Evolutionary conservation across 37 sponge, comb jelly and placozoan species (phyloP), one percentile per base, ranked within the genome.

Genomic region (Petrosia ficiformis): DNA sequence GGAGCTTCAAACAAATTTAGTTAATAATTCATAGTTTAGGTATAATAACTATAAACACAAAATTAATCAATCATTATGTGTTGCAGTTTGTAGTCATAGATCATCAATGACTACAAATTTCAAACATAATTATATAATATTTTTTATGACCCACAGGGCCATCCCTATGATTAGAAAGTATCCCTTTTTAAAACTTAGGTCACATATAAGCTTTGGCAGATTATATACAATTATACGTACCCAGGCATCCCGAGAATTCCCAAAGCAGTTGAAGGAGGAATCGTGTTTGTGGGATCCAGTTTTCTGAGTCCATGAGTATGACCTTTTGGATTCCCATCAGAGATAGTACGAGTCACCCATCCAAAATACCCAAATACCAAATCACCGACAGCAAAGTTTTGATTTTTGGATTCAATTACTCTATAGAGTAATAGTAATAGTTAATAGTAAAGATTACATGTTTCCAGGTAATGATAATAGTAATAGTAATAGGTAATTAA

Each of bases 161-260:
- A n/a, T n/a, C n/a, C n/a, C n/a, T n/a, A n/a, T n/a, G n/a, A n/a
- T n/a, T n/a, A n/a, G n/a, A n/a, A n/a, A n/a, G n/a, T n/a, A 48
- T n/a, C n/a, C n/a, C n/a, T n/a, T n/a, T n/a, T n/a, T n/a, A n/a
- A n/a, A n/a, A n/a, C n/a, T n/a, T n/a, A n/a, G n/a, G n/a, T n/a
- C 54, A 48, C 14, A 48, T 48, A 14, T 48, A 48, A 8, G 8
- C 14, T 19, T 64, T 64, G 8, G 10, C 30, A 22, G 19, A 64
- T 64, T 22, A 64, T 32, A 30, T 64, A 10, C 10, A 24, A n/a
- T 64, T 30, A 22, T n/a, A 21, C 83, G 81, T 65, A 95, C 95
- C 95, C 95, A 22, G 95, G 93, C 95, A 95, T 95, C 71, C 95
- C 95, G 28, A 95, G 78, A 0, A 85, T 61, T 42, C 95, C 95